Percentiles rank a stretch among this genome's conserved stretches.
phyloP scores from a whole-genome alignment of 2,888 invertebrate species.

The Papilio protenor region DNA sequence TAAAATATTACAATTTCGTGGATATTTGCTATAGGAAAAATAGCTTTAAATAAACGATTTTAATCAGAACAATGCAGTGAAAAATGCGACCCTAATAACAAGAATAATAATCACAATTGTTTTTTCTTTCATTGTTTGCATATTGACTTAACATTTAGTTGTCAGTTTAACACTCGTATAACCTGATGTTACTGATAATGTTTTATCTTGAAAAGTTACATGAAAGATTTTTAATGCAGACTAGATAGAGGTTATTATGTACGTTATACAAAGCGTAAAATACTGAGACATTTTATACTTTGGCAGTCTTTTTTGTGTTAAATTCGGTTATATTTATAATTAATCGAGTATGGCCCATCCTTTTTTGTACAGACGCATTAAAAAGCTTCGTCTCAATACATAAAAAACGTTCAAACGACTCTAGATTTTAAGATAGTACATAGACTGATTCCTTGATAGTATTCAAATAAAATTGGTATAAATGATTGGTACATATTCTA shows the following conservation, averaged over 20 bases:
- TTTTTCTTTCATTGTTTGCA: not conserved
- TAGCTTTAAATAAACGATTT: not conserved
- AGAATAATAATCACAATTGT: not conserved
- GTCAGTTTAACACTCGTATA: not conserved
- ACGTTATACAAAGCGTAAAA: not conserved
- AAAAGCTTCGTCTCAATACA: no score
- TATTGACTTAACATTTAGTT: constrained; percentile 3
- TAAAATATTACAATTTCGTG: no score
- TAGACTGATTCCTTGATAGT: no score
- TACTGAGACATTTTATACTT: not conserved
- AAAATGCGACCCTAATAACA: no score
- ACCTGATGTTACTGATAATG: constrained; percentile 12
- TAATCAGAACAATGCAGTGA: not conserved
- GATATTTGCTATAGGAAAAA: not conserved
- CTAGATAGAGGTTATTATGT: not conserved
- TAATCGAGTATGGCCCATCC: no score
- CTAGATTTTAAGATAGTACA: no score
- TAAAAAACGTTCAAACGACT: no score
- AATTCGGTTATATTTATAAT: no score
- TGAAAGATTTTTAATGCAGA: not conserved
- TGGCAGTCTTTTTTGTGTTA: not conserved
- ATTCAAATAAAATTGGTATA: no score
- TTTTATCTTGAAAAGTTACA: constrained; percentile 7
- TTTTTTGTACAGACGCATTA: no score
- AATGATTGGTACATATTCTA: no score